Conservation (phyloP, 2,113 vertebrate genomes). For the Acinonyx jubatus region DNA sequence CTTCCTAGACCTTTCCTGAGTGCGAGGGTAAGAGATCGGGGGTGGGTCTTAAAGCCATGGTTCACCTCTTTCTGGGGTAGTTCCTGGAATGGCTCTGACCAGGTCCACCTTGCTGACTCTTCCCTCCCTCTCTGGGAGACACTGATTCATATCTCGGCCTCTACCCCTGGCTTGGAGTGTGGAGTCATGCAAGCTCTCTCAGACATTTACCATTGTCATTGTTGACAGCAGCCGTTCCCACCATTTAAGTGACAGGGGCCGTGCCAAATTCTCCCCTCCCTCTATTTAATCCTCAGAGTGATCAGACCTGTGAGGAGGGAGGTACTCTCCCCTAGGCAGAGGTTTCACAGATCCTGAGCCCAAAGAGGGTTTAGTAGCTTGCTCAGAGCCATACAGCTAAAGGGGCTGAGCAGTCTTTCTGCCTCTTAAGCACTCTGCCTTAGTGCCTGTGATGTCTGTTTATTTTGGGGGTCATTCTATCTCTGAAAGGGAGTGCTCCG, state of each 20-base stretch:
- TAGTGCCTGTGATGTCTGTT: neutral
- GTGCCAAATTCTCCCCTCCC: fast-evolving
- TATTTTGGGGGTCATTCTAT: neutral
- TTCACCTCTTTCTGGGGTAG: neutral
- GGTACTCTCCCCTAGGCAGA: neutral
- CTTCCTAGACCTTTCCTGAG: neutral
- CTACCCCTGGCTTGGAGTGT: neutral
- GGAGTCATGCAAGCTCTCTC: too few species aligned
- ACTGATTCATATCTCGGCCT: neutral
- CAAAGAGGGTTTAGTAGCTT: too few species aligned
- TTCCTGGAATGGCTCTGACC: neutral
- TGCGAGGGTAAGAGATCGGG: neutral
- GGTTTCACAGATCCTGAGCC: neutral
- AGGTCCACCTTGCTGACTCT: neutral
- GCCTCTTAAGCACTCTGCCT: too few species aligned
- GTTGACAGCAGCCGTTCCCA: neutral
- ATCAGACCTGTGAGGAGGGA: neutral
- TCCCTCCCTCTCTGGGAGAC: neutral
- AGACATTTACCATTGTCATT: neutral
- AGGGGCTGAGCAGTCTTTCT: neutral
- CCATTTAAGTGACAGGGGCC: neutral
- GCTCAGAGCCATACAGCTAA: neutral
- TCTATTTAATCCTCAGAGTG: neutral
- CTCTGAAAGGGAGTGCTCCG: neutral
- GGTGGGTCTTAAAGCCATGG: neutral